These are phyloP conservation scores for Natator depressus DNA, from an alignment of 2,113 vertebrate genomes.

Conservation along the genomic window DNA sequence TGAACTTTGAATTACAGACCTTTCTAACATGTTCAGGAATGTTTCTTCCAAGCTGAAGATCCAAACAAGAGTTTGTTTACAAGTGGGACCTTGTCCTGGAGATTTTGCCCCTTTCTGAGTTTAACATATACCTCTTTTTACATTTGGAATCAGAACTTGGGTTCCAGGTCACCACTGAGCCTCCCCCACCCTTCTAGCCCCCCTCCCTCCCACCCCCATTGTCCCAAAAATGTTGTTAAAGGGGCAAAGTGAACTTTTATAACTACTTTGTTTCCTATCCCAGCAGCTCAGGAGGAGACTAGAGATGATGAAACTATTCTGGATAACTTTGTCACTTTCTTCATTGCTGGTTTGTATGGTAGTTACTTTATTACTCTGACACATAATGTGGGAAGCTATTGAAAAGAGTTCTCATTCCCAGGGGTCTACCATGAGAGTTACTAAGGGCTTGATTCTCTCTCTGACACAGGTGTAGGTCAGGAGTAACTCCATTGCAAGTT, in stretches of 20 bases:
- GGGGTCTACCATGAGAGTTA: background rate
- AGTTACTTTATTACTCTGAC: background rate
- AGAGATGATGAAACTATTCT: conserved; percentile 87
- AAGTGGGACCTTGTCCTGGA: background rate
- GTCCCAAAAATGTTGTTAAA: background rate
- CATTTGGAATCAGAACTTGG: background rate
- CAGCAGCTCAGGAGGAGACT: conserved; percentile 80
- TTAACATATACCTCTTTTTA: background rate
- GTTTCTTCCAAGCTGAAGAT: background rate
- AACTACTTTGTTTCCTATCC: background rate
- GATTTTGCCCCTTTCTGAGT: background rate
- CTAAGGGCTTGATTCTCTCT: background rate
- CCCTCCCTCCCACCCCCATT: rapidly evolving
- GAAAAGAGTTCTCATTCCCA: background rate
- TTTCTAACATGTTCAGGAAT: background rate
- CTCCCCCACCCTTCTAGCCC: background rate
- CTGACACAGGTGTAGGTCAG: background rate
- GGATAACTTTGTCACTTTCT: conserved; percentile 95
- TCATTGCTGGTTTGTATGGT: conserved; percentile 87
- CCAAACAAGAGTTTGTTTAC: background rate
- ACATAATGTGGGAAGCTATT: background rate
- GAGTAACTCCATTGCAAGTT: background rate
- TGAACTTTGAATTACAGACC: background rate
- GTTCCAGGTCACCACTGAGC: rapidly evolving
- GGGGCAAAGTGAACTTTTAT: background rate